Evolutionary conservation across 2,888 invertebrate genomes (phyloP).

Genomic region (Bugula neritina): DNA sequence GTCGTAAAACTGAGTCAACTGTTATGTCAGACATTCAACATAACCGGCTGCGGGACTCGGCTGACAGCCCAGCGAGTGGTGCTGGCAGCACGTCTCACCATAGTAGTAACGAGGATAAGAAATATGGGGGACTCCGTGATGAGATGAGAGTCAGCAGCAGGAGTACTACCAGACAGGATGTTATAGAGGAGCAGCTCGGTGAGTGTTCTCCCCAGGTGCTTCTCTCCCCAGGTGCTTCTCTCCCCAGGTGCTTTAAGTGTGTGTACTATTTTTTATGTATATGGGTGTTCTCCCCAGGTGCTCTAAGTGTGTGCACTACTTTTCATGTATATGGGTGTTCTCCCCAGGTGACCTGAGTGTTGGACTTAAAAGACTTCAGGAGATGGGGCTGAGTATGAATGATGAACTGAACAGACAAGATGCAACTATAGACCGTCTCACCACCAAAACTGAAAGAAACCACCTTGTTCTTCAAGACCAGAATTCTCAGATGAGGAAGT

Average conservation of each 20-base stretch:
- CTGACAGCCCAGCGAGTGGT: background rate
- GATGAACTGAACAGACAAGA: background rate
- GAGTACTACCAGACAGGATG: background rate
- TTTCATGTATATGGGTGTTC: too few species aligned
- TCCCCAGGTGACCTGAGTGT: conserved; percentile 7
- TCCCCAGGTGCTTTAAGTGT: too few species aligned
- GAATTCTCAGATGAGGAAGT: conserved; percentile 1
- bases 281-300: too few species aligned
- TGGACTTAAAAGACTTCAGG: background rate
- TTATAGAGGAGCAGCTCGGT: background rate
- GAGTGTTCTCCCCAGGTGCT: too few species aligned
- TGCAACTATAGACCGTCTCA: background rate
- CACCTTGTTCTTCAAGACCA: background rate
- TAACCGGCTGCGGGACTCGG: background rate
- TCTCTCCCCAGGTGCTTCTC: too few species aligned
- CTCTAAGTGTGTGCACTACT: too few species aligned
- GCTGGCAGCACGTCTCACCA: background rate
- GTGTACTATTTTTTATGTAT: too few species aligned
- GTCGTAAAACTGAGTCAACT: background rate
- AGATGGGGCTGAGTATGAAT: background rate
- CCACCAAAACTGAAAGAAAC: background rate
- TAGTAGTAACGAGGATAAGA: background rate
- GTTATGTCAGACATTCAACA: background rate
- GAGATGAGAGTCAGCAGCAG: background rate
- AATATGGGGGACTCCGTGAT: background rate